A percentile compares a stretch with the other conserved stretches of the same genome.
Conservation (phyloP, 2,797 vertebrate genomes). For the Melopsittacus undulatus region DNA sequence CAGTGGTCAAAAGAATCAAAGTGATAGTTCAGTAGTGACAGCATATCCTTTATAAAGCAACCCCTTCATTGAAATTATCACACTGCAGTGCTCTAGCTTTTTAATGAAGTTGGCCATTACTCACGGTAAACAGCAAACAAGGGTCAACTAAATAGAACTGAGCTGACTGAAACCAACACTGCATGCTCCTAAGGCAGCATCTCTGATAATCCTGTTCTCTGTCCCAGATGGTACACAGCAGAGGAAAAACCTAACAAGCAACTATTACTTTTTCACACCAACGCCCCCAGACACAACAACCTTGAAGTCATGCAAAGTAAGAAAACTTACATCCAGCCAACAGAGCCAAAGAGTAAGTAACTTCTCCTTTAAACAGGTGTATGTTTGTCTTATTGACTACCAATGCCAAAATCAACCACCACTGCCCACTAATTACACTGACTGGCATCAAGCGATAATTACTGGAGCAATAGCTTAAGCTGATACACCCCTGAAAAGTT, state of each 20-base stretch:
- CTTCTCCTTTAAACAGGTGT: background rate
- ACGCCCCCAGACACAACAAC: rapidly evolving
- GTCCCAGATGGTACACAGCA: background rate
- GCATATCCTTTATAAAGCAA: background rate
- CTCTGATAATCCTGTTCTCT: background rate
- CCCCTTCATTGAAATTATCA: background rate
- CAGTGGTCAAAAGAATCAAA: background rate
- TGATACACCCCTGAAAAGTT: background rate
- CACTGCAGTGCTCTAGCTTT: background rate
- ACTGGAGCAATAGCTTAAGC: background rate
- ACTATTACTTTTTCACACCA: background rate
- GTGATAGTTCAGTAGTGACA: background rate
- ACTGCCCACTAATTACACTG: background rate
- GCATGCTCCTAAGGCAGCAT: background rate
- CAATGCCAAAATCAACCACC: background rate
- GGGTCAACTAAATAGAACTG: background rate
- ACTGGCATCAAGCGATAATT: background rate
- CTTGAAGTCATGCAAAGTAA: background rate
- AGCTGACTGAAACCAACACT: background rate
- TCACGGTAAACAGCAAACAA: background rate
- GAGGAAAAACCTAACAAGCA: background rate
- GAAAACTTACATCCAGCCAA: background rate
- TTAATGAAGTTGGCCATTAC: background rate
- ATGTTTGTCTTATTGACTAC: background rate
- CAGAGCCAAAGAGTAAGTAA: background rate